phyloP scores from a whole-genome alignment of 2,113 vertebrate genomes.

The Hippolais icterina region DNA sequence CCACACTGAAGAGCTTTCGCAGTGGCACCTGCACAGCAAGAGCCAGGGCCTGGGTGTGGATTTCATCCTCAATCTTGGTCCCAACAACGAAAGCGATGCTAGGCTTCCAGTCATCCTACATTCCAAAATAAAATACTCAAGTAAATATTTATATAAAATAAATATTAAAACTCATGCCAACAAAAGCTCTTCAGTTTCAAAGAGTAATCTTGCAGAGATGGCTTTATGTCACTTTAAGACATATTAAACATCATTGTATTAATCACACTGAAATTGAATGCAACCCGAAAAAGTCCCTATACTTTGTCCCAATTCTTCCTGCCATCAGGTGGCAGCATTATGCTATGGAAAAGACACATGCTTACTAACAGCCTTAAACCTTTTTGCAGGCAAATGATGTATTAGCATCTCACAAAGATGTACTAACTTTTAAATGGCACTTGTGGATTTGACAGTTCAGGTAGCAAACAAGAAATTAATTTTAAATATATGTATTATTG shows the following conservation, averaged over 20 bases:
- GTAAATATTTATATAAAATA: not conserved
- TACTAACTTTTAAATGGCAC: not conserved
- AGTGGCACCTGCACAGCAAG: conserved; percentile 76
- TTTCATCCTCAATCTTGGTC: conserved; percentile 71
- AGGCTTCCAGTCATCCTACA: conserved; percentile 81
- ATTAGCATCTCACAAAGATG: not conserved
- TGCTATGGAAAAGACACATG: conserved; percentile 3
- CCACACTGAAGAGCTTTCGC: conserved; percentile 78
- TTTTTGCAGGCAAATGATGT: rapidly evolving
- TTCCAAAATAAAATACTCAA: not conserved
- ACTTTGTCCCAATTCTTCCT: not conserved
- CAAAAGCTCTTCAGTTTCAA: not conserved
- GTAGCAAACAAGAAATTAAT: not conserved
- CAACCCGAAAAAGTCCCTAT: not conserved
- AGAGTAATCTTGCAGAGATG: not conserved
- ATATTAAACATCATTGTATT: not conserved
- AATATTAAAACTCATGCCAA: not conserved
- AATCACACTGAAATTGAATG: not conserved
- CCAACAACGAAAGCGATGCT: conserved; percentile 78
- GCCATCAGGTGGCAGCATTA: conserved; percentile 76
- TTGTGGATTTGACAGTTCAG: not conserved
- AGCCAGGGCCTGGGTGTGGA: conserved; percentile 70
- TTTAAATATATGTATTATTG: not conserved
- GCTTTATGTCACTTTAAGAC: not conserved
- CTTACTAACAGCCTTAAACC: not conserved